Base-by-base conservation (phyloP, 2,797 vertebrate genomes). In the Rhinatrema bivittatum region DNA sequence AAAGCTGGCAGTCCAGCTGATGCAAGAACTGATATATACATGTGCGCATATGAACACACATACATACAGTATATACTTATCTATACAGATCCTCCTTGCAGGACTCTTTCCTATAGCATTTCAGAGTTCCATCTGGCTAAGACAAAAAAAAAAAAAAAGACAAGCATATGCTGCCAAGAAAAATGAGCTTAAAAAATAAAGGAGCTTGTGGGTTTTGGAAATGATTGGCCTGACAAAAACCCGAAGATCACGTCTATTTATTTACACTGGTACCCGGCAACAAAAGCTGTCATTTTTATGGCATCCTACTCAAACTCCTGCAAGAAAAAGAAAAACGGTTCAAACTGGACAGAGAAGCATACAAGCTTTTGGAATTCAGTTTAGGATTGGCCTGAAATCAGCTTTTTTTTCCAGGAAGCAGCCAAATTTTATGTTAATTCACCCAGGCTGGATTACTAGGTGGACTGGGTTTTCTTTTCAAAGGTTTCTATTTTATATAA, bases 151-250 rank as follows among this genome's bases (percentile, higher is more conserved):
- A 50, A 66, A 21, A 49, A 32, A 6, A 56, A 41, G 7, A 26
- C 44, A 14, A n/a, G n/a, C 17, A 16, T 29, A 6, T 19, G 20
- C 55, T 11, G 57, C 78, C 74, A 70, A 74, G 64, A 60, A 56
- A 72, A 75, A 60, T 56, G 70, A 44, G 15, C 44, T 46, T 18
- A 24, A 29, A 62, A 61, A 62, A 51, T 41, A 21, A 53, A 46
- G 45, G 48, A 57, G 42, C 45, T 58, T 41, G 51, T 32, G 59
- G 50, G 13, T 65, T n/a, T 57, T 58, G 55, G 62, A 58, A 50
- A 27, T 25, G 24, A 2, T 19, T 9, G 52, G 37, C 49, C 36
- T 3, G 20, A 34, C 32, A 47, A 39, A 53, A 60, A 34, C 35
- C 21, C 10, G 38, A 48, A 42, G 19, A 4, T 32, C 23, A 42